These are phyloP conservation scores for Mionectes olivaceus DNA, from an alignment of 2,797 vertebrate genomes.

Conservation along the genomic window DNA sequence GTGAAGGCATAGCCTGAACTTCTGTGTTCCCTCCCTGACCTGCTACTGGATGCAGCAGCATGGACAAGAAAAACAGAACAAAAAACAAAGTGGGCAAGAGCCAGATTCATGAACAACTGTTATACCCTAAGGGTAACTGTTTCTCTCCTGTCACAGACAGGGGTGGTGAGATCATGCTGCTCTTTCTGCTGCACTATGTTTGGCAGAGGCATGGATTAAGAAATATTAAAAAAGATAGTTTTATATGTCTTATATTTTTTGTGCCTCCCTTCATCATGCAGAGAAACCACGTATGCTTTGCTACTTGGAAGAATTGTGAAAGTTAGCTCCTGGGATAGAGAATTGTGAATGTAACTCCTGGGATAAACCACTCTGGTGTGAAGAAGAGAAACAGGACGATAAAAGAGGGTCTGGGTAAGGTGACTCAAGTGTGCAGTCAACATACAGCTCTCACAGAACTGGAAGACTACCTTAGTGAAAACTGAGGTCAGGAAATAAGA, in stretches of 20 bases:
- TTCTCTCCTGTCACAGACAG: neutral
- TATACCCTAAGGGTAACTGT: neutral
- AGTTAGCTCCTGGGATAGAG: no score
- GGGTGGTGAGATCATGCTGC: neutral
- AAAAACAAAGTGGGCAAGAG: neutral
- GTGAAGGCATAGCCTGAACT: neutral
- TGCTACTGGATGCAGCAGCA: rapidly evolving
- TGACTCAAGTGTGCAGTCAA: neutral
- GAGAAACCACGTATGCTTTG: neutral
- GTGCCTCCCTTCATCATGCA: neutral
- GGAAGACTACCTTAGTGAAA: neutral
- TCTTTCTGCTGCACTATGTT: neutral
- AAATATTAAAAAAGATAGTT: neutral
- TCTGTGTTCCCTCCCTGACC: neutral
- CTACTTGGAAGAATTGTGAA: neutral
- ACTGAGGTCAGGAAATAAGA: neutral
- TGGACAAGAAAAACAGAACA: neutral
- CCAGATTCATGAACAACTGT: neutral
- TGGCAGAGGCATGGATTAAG: neutral
- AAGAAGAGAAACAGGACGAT: neutral
- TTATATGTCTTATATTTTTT: neutral
- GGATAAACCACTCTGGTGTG: neutral
- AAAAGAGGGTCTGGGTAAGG: neutral
- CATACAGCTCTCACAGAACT: neutral
- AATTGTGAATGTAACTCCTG: neutral